Base-by-base conservation (phyloP, 2,797 vertebrate genomes). In the Eulemur coronatus region DNA sequence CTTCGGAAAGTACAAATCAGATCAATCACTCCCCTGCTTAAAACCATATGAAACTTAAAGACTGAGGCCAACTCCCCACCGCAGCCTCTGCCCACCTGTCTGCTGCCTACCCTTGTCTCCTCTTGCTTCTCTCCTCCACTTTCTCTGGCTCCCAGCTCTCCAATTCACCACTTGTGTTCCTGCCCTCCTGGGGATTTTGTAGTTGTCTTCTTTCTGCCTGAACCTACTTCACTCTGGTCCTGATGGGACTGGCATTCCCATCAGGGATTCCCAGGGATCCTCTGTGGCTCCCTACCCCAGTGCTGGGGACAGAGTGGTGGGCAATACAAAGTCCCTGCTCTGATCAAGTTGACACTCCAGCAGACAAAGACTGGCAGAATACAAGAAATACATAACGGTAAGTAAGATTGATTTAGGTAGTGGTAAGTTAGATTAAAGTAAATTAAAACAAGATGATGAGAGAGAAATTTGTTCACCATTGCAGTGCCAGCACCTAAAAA, bases 351-450 rank as follows among this genome's bases (percentile, higher is more conserved):
- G 26, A 63, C 28, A 13, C 30, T 69, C 18, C 7, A 43, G 11
- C 6, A n/a, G 38, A 50, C 50, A 65, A 85, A 57, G 70, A 79
- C n/a, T 7, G 4, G 59, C 5, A 35, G 67, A 30, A 81, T 75
- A 38, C 2, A 82, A n/a, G 50, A 63, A 78, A 57, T 57, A 22
- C 0, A 11, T 2, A n/a, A 20, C 12, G 1, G 0, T 18, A 46
- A 43, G 20, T 4, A 38, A 63, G 43, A 46, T 0, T 7, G 50
- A 35, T 30, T 33, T 57, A 30, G 22, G 20, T 33, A 70, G 18
- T 55, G 30, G 14, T 55, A 61, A 78, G 52, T 55, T 38, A 72
- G 91, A 91, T 38, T 38, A 59, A 91, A 91, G 55, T 48, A 91
- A 95, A 78, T 72, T 33, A 5, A 81, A 93, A 81, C 20, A 78